phyloP scores from a whole-genome alignment of 2,888 invertebrate species.

The Adelphocoris suturalis region DNA sequence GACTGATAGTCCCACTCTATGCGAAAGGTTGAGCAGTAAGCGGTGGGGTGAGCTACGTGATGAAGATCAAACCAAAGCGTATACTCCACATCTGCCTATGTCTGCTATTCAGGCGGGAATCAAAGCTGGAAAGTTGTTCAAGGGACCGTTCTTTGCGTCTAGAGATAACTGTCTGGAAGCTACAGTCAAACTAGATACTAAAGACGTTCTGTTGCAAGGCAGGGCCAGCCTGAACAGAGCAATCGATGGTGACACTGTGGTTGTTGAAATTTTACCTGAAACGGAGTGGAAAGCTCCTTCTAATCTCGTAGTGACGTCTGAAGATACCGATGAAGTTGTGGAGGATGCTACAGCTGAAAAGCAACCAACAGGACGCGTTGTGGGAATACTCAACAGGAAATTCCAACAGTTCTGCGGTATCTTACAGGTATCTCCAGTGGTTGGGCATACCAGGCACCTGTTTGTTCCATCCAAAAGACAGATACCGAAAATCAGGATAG shows the following conservation, averaged over 20 bases:
- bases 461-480: conserved; percentile 96
- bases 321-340: conserved; percentile 76
- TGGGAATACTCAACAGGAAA: conserved; percentile 97
- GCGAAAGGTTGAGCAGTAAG: conserved; percentile 86
- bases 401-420: conserved; percentile 99
- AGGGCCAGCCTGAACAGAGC: conserved; percentile 92
- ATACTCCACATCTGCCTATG: conserved; percentile 91
- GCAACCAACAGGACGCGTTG: conserved; percentile 87
- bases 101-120: conserved; percentile 89
- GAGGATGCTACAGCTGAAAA: conserved; percentile 77
- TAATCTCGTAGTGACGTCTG: conserved; percentile 86
- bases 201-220: conserved; percentile 88
- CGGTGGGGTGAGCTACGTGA: conserved; percentile 79
- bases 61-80: conserved; percentile 81
- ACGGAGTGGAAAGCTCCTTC: conserved; percentile 94
- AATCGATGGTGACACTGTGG: conserved; percentile 96
- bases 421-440: conserved; percentile 87
- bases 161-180: conserved; percentile 97
- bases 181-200: conserved; percentile 81
- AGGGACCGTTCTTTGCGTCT: conserved; percentile 91
- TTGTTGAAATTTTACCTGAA: conserved; percentile 92
- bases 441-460: conserved; percentile 86
- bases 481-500: conserved; percentile 96
- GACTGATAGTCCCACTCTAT: conserved; percentile 83
- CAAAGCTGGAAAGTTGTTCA: conserved; percentile 86